Percentiles rank a stretch among this genome's conserved stretches.
phyloP scores from a whole-genome alignment of 2,797 vertebrate genomes.

The Bradypodion ventrale region DNA sequence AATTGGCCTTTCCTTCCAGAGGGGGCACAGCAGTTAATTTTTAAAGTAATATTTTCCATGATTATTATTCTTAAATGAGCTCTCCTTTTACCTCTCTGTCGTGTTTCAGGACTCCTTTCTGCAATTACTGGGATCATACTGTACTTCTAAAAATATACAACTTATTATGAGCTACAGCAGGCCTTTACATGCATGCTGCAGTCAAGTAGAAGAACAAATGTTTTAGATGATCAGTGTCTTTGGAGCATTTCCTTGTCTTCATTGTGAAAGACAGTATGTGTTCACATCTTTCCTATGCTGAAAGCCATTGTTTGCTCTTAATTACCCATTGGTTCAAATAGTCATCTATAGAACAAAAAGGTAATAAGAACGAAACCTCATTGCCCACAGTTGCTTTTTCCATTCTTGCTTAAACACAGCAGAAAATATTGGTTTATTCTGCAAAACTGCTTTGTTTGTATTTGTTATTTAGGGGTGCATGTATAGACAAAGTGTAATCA shows the following conservation, averaged over 20 bases:
- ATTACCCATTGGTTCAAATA: conserved; percentile 30
- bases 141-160: background rate
- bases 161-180: background rate
- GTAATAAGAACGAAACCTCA: background rate
- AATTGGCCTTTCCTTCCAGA: too few species aligned
- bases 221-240: conserved; percentile 24
- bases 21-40: background rate
- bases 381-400: background rate
- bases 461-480: too few species aligned
- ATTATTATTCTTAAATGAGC: background rate
- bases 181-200: background rate
- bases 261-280: background rate
- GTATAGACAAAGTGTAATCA: too few species aligned
- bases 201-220: background rate
- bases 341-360: conserved; percentile 12
- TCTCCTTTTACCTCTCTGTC: background rate
- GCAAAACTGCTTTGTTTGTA: background rate
- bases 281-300: conserved; percentile 33
- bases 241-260: background rate
- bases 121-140: background rate
- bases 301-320: conserved; percentile 3
- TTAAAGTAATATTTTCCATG: background rate
- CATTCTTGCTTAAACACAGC: background rate
- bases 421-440: conserved; percentile 46
- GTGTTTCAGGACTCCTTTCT: background rate